These are phyloP conservation scores for Strix uralensis DNA, from an alignment of 2,113 vertebrate genomes.

Conservation along the genomic window DNA sequence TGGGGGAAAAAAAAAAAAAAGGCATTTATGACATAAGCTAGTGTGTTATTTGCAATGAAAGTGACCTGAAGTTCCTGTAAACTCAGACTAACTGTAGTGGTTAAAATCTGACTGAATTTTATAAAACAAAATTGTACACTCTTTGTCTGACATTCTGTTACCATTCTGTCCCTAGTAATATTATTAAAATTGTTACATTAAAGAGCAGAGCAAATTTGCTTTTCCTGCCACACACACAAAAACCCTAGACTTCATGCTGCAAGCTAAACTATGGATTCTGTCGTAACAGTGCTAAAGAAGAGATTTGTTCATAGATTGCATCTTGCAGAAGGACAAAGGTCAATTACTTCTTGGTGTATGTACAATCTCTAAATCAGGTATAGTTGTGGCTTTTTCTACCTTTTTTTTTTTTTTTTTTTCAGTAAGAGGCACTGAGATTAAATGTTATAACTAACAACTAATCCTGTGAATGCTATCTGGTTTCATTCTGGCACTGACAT, in stretches of 20 bases:
- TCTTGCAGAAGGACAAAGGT: not conserved
- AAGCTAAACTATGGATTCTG: not conserved
- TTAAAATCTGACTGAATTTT: not conserved
- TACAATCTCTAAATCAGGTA: not conserved
- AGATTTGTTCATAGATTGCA: not conserved
- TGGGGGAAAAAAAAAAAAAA: not conserved
- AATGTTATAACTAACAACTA: not conserved
- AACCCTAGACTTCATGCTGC: not conserved
- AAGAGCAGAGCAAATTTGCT: not conserved
- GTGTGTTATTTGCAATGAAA: not conserved
- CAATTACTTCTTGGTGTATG: not conserved
- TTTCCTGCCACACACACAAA: not conserved
- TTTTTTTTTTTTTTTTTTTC: not conserved
- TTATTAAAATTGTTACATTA: not conserved
- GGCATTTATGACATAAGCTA: not conserved
- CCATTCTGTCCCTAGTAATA: not conserved
- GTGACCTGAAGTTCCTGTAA: not conserved
- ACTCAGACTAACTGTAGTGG: not conserved
- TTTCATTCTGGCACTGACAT: not conserved
- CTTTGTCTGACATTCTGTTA: not conserved
- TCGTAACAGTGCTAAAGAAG: not conserved
- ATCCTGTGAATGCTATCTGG: not conserved
- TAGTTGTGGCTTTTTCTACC: not conserved
- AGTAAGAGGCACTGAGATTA: not conserved
- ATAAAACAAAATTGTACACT: not conserved